Evolutionary conservation across 1,140 invertebrate species (phyloP).

Genomic region (Nixonia krombeini): DNA sequence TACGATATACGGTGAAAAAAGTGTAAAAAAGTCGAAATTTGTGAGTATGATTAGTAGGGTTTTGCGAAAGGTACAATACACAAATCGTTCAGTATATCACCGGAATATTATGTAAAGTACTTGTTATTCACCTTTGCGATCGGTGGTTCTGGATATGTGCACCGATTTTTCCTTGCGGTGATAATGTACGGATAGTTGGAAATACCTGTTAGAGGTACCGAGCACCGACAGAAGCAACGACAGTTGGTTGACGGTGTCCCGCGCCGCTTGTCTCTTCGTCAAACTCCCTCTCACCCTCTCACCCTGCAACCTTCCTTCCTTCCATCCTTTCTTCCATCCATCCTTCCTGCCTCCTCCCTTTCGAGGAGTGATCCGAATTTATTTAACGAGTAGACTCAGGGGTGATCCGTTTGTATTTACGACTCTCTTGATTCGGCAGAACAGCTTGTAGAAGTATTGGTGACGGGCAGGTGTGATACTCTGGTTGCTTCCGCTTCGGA

Average conservation of each 20-base stretch:
- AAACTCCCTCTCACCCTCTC: conserved; percentile 12
- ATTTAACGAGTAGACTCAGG: conserved; percentile 33
- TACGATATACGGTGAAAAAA: too few species aligned
- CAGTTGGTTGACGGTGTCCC: conserved; percentile 51
- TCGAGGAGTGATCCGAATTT: too few species aligned
- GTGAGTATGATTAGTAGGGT: too few species aligned
- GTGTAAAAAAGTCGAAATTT: too few species aligned
- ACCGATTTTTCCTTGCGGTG: too few species aligned
- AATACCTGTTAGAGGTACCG: conserved; percentile 18
- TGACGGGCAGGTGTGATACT: conserved; percentile 66
- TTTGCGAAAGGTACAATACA: too few species aligned
- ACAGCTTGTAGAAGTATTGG: conserved; percentile 57
- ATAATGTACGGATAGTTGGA: neutral
- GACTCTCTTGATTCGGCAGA: conserved; percentile 59
- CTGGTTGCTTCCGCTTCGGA: conserved; percentile 35
- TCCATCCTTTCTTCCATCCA: conserved; percentile 19
- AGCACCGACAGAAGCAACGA: conserved; percentile 18
- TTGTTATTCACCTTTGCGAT: too few species aligned
- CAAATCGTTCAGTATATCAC: too few species aligned
- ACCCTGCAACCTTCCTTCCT: conserved; percentile 8
- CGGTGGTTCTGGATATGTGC: too few species aligned
- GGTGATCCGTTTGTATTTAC: conserved; percentile 67
- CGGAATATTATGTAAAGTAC: too few species aligned
- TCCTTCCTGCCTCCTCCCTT: too few species aligned
- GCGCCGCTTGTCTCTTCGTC: conserved; percentile 35